Percentiles rank a stretch among this genome's conserved stretches.
Evolutionary conservation across 2,113 vertebrate species (phyloP).

Genomic region (Axis porcinus): DNA sequence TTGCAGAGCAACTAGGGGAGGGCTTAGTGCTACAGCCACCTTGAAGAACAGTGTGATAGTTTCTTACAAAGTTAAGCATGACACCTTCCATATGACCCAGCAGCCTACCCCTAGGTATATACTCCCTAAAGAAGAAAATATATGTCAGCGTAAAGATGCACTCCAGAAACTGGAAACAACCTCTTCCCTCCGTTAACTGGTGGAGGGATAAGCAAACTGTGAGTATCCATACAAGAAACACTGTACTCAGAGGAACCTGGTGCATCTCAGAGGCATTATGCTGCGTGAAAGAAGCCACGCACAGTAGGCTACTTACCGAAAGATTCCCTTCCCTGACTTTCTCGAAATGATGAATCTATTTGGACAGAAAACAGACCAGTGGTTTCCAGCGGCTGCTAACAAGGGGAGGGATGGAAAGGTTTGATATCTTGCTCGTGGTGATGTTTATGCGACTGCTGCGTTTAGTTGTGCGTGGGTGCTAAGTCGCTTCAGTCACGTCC

Average conservation of each 20-base stretch:
- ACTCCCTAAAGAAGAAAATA: background rate
- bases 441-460: background rate
- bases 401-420: background rate
- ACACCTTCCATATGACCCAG: background rate
- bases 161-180: background rate
- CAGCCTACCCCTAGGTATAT: background rate
- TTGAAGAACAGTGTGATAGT: background rate
- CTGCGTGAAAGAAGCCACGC: background rate
- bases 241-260: background rate
- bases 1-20: background rate
- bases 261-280: background rate
- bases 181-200: background rate
- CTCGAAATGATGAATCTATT: background rate
- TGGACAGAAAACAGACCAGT: background rate
- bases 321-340: background rate
- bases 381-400: background rate
- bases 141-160: background rate
- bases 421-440: background rate
- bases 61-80: background rate
- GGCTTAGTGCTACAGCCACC: background rate
- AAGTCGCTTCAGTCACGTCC: background rate
- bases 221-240: background rate
- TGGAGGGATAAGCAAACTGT: background rate
- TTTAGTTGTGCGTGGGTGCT: background rate
- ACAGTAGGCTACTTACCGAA: rapidly evolving